Evolutionary conservation across 2,113 vertebrate genomes (phyloP), one percentile per base, ranked within the genome.

Genomic region (Tragelaphus imberbis): DNA sequence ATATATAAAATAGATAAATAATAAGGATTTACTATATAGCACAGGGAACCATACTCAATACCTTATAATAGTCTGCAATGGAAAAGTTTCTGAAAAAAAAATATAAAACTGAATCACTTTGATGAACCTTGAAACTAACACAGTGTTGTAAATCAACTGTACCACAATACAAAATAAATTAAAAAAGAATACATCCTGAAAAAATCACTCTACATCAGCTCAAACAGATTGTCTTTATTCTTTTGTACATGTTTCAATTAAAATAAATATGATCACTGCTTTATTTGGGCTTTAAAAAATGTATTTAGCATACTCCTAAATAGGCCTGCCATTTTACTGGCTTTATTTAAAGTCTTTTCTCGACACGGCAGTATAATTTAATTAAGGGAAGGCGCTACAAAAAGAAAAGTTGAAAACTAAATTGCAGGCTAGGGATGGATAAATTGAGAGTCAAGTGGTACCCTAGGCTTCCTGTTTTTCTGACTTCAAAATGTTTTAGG

Each of bases 381-480:
- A 97, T 96, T 93, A 97, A 96, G 68, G 91, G 89, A 97, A 97
- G 95, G 92, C 56, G 27, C 79, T 95, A 93, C 90, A 61, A 77
- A 96, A 97, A 94, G 94, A 84, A 89, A 92, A 89, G 65, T 77
- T 88, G 82, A 89, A 49, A 89, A 86, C 28, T 55, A 96, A 98
- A 98, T 96, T 96, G 88, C 61, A 63, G 91, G 94, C 84, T 95
- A 87, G 87, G 11, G 58, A 89, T 16, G 27, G 82, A 79, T 96
- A 97, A 95, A 95, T 47, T 93, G 91, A 94, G 95, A 95, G 61
- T 86, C 94, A 95, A 96, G 47, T 93, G 68, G 87, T 95, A 84
- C 30, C 51, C 87, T 86, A 88, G 27, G 56, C 94, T 98, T 97
- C 97, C 96, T 97, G 97, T 96, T 97, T 96, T 97, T 96, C 96